phyloP scores from a whole-genome alignment of 2,797 vertebrate species.

The Cuniculus paca region DNA sequence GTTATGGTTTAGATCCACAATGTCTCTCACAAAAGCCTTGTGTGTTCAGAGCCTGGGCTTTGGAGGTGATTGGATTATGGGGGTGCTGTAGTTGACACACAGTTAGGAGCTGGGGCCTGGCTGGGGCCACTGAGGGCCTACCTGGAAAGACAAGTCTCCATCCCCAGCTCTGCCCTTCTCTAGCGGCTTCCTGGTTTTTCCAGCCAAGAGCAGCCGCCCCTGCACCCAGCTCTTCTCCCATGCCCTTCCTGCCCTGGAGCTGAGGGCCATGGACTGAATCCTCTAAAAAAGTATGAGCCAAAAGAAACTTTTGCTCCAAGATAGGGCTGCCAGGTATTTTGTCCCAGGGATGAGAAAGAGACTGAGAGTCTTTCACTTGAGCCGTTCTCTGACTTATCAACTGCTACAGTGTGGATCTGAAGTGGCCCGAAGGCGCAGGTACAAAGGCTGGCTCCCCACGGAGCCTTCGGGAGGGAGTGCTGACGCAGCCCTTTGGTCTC shows the following conservation, averaged over 20 bases:
- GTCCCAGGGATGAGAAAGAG: background rate
- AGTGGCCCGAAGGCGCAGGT: background rate
- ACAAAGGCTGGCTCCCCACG: background rate
- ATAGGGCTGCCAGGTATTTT: background rate
- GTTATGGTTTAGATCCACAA: background rate
- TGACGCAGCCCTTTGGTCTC: background rate
- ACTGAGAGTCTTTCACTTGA: background rate
- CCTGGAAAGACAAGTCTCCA: background rate
- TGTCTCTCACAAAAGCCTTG: background rate
- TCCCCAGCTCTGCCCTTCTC: no score
- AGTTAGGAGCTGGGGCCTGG: no score
- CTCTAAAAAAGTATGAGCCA: background rate
- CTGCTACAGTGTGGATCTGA: background rate
- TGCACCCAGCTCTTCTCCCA: background rate
- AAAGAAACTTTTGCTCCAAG: background rate
- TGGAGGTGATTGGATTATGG: background rate
- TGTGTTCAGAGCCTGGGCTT: background rate
- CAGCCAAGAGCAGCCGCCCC: no score
- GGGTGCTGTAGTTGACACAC: background rate
- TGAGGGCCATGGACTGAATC: background rate
- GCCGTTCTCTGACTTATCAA: background rate
- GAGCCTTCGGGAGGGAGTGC: background rate
- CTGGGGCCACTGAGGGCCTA: background rate
- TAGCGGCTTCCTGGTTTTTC: no score
- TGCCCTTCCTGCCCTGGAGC: background rate